These are phyloP conservation scores for Drosophila teissieri DNA, from an alignment of 1,140 invertebrate genomes.

Conservation along the genomic window DNA sequence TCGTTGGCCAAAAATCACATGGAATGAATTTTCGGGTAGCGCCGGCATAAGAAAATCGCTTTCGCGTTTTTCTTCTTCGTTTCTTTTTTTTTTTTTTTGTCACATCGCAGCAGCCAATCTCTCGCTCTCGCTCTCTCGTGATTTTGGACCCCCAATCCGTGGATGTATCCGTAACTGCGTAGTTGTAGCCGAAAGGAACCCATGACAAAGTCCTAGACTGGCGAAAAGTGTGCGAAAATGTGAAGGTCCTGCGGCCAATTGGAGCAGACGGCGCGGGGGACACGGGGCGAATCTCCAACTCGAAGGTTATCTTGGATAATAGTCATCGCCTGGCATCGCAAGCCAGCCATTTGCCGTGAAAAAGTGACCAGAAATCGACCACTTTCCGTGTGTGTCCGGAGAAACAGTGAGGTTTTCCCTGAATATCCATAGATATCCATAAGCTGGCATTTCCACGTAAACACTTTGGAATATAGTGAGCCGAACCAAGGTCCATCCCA, in stretches of 20 bases:
- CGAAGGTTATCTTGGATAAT: slow-evolving; percentile 9
- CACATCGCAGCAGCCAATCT: slow-evolving; percentile 44
- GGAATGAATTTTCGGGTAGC: slow-evolving; percentile 22
- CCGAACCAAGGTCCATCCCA: not conserved
- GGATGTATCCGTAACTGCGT: slow-evolving; percentile 76
- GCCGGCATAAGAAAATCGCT: slow-evolving; percentile 37
- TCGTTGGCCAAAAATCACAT: slow-evolving; percentile 7
- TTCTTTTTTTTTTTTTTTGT: slow-evolving; percentile 18
- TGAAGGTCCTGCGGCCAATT: slow-evolving; percentile 5
- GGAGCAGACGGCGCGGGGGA: not conserved
- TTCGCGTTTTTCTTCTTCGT: not conserved
- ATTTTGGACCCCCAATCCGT: slow-evolving; percentile 60
- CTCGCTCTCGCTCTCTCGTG: slow-evolving; percentile 35
- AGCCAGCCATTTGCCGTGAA: not conserved
- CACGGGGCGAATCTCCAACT: not conserved
- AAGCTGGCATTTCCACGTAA: not conserved
- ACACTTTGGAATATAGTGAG: not conserved
- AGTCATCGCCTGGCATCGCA: slow-evolving; percentile 3
- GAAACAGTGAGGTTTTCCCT: not conserved
- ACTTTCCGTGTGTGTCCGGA: no score
- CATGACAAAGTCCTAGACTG: slow-evolving; percentile 21
- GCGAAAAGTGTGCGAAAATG: slow-evolving; percentile 32
- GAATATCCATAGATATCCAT: not conserved
- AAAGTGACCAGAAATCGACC: not conserved
- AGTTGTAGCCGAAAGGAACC: slow-evolving; percentile 22